phyloP scores from a whole-genome alignment of 2,888 invertebrate genomes.

The Hypsopygia costalis region DNA sequence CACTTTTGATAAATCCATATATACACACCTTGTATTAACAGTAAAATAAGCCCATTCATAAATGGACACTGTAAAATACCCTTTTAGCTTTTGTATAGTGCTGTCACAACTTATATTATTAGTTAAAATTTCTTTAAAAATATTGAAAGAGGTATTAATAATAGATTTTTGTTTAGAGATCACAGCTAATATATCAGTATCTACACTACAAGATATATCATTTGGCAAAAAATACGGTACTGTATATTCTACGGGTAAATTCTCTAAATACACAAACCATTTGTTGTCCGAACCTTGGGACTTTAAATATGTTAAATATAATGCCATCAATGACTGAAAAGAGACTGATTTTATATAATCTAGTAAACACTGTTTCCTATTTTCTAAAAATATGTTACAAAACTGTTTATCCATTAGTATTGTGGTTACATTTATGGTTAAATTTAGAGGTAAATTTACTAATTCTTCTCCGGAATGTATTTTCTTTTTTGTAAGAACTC shows the following conservation, averaged over 20 bases:
- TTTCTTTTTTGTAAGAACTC: constrained; percentile 82
- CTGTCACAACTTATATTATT: constrained; percentile 49
- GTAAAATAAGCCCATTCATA: constrained; percentile 92
- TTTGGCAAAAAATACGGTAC: constrained; percentile 85
- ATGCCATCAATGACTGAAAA: constrained; percentile 86
- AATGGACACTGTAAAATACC: constrained; percentile 65
- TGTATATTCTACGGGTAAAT: constrained; percentile 84
- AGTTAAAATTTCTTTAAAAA: constrained; percentile 69
- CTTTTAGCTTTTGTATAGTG: constrained; percentile 56
- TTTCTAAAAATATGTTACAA: constrained; percentile 69
- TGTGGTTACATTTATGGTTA: constrained; percentile 81
- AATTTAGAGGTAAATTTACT: constrained; percentile 80
- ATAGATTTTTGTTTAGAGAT: constrained; percentile 73
- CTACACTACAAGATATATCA: constrained; percentile 77
- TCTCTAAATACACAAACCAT: constrained; percentile 84
- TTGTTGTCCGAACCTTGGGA: constrained; percentile 74
- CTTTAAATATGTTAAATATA: constrained; percentile 86
- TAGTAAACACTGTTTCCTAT: constrained; percentile 62
- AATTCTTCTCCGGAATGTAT: constrained; percentile 80
- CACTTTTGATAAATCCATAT: constrained; percentile 78
- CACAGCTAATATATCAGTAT: constrained; percentile 75
- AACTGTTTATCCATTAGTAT: constrained; percentile 74
- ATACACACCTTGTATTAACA: constrained; percentile 93
- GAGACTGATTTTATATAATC: constrained; percentile 60
- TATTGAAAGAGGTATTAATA: constrained; percentile 61